These are phyloP conservation scores for Istiophorus platypterus DNA, from an alignment of 2,113 vertebrate genomes.

Conservation along the genomic window DNA sequence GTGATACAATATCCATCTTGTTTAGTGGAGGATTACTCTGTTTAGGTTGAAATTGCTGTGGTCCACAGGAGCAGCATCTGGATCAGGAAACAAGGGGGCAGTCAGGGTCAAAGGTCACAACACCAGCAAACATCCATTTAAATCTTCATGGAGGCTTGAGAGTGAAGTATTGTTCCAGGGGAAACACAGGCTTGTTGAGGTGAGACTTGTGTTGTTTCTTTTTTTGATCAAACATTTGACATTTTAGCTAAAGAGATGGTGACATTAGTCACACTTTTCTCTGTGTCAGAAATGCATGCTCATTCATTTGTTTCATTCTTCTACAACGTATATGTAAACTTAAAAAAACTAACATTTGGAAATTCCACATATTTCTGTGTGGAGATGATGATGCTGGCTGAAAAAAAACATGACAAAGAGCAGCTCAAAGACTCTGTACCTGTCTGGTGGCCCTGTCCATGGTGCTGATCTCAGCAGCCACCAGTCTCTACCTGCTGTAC, in stretches of 20 bases:
- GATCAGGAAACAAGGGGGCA: constrained; percentile 79
- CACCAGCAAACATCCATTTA: constrained; percentile 80
- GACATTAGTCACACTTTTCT: neutral
- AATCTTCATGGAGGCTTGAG: constrained; percentile 69
- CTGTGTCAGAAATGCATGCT: neutral
- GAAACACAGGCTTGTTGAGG: constrained; percentile 64
- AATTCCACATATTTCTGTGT: neutral
- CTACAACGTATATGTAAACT: neutral
- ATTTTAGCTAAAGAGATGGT: neutral
- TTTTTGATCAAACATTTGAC: constrained; percentile 3
- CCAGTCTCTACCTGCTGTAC: constrained; percentile 31
- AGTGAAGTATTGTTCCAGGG: constrained; percentile 71
- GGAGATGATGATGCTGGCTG: neutral
- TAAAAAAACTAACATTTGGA: neutral
- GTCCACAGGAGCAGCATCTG: constrained; percentile 83
- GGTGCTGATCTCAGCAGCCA: constrained; percentile 68
- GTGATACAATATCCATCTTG: constrained; percentile 84
- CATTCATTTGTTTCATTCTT: neutral
- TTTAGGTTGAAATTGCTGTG: constrained; percentile 77
- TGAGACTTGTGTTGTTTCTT: constrained; percentile 11
- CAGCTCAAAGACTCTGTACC: constrained; percentile 31
- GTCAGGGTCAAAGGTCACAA: constrained; percentile 76
- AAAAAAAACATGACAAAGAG: neutral
- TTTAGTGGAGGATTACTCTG: constrained; percentile 83
- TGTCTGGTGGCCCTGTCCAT: constrained; percentile 68